These are phyloP conservation scores for Lithobates sylvaticus DNA, from an alignment of 2,797 vertebrate genomes.

Conservation along the genomic window DNA sequence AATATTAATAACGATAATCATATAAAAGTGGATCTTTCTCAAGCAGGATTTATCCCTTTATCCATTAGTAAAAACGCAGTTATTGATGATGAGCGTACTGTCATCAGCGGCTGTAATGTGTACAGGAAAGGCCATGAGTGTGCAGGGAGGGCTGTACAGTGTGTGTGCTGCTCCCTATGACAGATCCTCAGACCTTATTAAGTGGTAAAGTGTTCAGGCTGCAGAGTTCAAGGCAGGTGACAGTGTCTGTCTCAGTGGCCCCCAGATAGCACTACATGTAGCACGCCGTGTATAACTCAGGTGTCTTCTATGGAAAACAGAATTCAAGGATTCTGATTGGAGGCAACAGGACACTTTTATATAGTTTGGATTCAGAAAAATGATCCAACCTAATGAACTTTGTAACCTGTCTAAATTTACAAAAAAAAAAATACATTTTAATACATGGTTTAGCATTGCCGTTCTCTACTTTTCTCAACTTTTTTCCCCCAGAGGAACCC, in stretches of 20 bases:
- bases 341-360: too few relatives aligned
- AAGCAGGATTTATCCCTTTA: background rate
- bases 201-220: background rate
- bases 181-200: background rate
- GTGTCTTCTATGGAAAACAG: too few relatives aligned
- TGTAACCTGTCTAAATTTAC: too few relatives aligned
- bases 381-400: too few relatives aligned
- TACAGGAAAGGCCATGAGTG: constrained; percentile 6
- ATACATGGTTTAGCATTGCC: too few relatives aligned
- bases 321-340: too few relatives aligned
- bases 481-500: too few relatives aligned
- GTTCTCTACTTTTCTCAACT: too few relatives aligned
- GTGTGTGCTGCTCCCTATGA: background rate
- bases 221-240: constrained; percentile 68
- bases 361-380: too few relatives aligned
- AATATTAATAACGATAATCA: background rate
- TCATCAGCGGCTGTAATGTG: background rate
- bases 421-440: too few relatives aligned
- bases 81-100: background rate
- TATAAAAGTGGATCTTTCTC: background rate
- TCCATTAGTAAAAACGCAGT: background rate
- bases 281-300: too few relatives aligned
- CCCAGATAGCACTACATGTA: background rate
- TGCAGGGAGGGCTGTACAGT: background rate
- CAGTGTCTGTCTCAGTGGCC: background rate